Conservation (phyloP, 2,113 vertebrate species). For the Emydura subglobosa region DNA sequence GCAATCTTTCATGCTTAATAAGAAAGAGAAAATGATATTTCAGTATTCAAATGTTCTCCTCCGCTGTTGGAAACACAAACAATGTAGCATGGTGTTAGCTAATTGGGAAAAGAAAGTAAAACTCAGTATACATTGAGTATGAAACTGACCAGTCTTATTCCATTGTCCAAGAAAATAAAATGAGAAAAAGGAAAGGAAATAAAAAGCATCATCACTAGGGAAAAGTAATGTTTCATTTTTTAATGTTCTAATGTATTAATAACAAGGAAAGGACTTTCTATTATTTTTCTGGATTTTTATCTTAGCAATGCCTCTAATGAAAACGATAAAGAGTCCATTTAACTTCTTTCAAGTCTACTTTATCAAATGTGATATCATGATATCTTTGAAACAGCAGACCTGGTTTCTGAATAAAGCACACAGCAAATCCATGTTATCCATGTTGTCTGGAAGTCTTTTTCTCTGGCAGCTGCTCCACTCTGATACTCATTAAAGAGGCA, state of each 20-base stretch:
- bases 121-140: too few species aligned
- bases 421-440: neutral
- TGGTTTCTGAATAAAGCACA: neutral
- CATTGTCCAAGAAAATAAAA: neutral
- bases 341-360: neutral
- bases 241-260: neutral
- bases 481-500: neutral
- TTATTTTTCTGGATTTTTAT: neutral
- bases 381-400: neutral
- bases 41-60: neutral
- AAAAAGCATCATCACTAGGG: neutral
- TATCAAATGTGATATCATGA: neutral
- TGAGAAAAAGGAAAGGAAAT: neutral
- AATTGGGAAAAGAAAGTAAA: too few species aligned
- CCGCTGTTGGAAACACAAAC: neutral
- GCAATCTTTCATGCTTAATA: too few species aligned
- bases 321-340: neutral
- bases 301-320: neutral
- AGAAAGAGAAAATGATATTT: neutral
- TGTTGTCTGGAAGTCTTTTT: neutral
- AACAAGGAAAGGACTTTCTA: neutral
- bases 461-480: neutral
- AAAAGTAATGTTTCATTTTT: neutral
- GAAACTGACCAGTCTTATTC: too few species aligned
- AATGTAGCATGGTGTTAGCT: too few species aligned